These are phyloP conservation scores for Serranus cabrilla DNA, from an alignment of 2,797 vertebrate species.

Conservation along the genomic window DNA sequence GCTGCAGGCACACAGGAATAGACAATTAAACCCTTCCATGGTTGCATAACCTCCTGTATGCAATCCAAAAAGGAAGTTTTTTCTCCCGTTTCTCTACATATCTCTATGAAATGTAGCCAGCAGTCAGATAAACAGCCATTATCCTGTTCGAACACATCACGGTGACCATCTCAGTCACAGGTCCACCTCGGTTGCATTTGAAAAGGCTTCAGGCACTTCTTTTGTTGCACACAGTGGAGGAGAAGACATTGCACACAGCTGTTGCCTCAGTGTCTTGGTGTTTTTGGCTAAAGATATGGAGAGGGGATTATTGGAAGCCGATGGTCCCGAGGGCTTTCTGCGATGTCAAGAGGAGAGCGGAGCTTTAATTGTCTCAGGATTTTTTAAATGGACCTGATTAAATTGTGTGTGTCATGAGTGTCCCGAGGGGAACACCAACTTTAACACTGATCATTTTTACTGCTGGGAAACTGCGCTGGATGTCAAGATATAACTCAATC, in stretches of 20 bases:
- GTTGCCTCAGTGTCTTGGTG: constrained; percentile 53
- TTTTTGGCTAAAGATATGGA: constrained; percentile 45
- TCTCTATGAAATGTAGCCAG: constrained; percentile 17
- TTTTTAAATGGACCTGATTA: constrained; percentile 43
- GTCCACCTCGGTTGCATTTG: constrained; percentile 23
- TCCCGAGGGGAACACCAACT: constrained; percentile 27
- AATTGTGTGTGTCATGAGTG: constrained; percentile 37
- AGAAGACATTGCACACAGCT: constrained; percentile 11
- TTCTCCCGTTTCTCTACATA: background rate
- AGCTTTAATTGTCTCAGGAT: constrained; percentile 54
- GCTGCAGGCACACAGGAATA: constrained; percentile 28
- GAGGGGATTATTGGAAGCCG: constrained; percentile 30
- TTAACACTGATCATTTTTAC: constrained; percentile 32
- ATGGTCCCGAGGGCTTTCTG: constrained; percentile 39
- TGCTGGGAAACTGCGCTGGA: constrained; percentile 1
- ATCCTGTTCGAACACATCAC: constrained; percentile 2
- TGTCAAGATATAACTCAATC: constrained; percentile 9
- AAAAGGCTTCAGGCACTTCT: constrained; percentile 21
- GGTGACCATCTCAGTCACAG: constrained; percentile 31
- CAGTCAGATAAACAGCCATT: constrained; percentile 9
- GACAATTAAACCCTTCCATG: constrained; percentile 30
- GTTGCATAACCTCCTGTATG: constrained; percentile 30
- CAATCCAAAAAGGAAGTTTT: background rate
- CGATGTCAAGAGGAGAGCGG: constrained; percentile 31
- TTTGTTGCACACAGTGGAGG: constrained; percentile 11